Evolutionary conservation across 2,888 invertebrate species (phyloP).

Genomic region (Tetrapedia diversipes): DNA sequence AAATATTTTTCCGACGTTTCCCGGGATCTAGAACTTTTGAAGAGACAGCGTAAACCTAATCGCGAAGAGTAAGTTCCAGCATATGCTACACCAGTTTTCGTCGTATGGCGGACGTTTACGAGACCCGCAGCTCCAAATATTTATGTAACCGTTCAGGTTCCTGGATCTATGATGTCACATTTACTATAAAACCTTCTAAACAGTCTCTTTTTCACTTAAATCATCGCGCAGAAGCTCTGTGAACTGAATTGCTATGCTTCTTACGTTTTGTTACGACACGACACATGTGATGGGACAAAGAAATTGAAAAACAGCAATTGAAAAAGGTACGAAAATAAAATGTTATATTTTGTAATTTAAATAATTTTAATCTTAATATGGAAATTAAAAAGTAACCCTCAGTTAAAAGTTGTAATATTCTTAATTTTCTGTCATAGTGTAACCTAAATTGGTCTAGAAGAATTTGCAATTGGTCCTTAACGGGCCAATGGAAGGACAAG

Average conservation of each 20-base stretch:
- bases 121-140: slow-evolving; percentile 65
- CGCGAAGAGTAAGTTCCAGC: slow-evolving; percentile 37
- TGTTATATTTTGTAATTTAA: too few relatives aligned
- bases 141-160: slow-evolving; percentile 62
- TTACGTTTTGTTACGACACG: neutral
- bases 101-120: slow-evolving; percentile 61
- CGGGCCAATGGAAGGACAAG: too few relatives aligned
- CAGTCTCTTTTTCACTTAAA: slow-evolving; percentile 17
- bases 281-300: too few relatives aligned
- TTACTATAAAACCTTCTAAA: slow-evolving; percentile 42
- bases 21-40: slow-evolving; percentile 18
- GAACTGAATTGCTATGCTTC: slow-evolving; percentile 3
- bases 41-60: slow-evolving; percentile 30
- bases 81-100: slow-evolving; percentile 52
- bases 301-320: neutral
- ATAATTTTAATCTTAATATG: too few relatives aligned
- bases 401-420: too few relatives aligned
- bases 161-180: slow-evolving; percentile 65
- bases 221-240: neutral
- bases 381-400: too few relatives aligned
- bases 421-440: too few relatives aligned
- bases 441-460: too few relatives aligned
- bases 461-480: too few relatives aligned
- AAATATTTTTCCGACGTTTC: slow-evolving; percentile 5
- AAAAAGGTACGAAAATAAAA: neutral